phyloP scores from a whole-genome alignment of 2,888 invertebrate genomes.

The Calameuta idolon region DNA sequence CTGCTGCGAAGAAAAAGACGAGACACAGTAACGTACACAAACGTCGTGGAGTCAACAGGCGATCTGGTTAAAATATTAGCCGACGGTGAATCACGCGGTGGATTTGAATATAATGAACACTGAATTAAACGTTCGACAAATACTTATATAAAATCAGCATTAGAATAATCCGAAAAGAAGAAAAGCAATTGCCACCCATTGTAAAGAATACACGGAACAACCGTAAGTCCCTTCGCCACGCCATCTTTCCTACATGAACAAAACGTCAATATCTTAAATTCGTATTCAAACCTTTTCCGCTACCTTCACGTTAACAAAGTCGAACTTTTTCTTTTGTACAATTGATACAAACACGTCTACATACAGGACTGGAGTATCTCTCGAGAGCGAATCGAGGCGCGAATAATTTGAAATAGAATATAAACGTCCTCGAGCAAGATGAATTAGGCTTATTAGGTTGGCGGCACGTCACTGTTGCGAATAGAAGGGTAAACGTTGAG shows the following conservation, averaged over 20 bases:
- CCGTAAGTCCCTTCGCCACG: background rate
- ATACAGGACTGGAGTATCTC: background rate
- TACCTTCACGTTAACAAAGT: background rate
- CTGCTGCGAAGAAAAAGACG: constrained; percentile 47
- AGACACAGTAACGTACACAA: constrained; percentile 60
- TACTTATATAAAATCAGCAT: background rate
- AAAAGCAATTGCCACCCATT: background rate
- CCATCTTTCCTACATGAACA: background rate
- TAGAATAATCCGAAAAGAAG: background rate
- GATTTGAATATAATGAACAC: background rate
- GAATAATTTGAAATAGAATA: background rate
- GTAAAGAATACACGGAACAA: background rate
- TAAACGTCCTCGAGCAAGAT: background rate
- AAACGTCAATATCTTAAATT: background rate
- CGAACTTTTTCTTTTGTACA: background rate
- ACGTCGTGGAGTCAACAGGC: constrained; percentile 59
- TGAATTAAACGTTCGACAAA: background rate
- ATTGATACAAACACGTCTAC: background rate
- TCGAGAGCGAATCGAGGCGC: background rate
- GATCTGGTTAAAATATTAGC: constrained; percentile 61
- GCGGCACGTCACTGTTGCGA: background rate
- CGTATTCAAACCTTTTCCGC: background rate
- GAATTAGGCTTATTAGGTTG: background rate
- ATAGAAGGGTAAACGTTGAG: background rate
- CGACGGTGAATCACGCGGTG: constrained; percentile 36